Evolutionary conservation across 2,888 invertebrate species (phyloP).

Genomic region (Hololepta plana): DNA sequence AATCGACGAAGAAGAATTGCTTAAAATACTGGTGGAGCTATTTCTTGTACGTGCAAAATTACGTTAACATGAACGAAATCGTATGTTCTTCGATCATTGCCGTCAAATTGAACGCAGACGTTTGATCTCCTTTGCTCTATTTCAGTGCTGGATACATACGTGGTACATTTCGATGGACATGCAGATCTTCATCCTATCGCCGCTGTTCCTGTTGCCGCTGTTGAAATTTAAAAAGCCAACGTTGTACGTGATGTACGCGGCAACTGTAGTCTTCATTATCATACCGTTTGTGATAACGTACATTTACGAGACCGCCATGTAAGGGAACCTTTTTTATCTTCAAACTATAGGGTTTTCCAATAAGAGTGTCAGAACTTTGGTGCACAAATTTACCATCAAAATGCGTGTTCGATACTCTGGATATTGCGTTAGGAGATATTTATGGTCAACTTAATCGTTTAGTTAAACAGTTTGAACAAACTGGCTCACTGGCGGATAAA

Average conservation of each 20-base stretch:
- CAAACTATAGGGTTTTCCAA: conserved; percentile 1
- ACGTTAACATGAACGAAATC: conserved; percentile 8
- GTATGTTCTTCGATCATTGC: conserved; percentile 4
- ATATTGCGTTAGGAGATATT: no score
- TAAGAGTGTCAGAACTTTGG: no score
- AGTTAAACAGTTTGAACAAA: no score
- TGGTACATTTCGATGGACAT: conserved; percentile 9
- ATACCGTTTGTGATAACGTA: conserved; percentile 1
- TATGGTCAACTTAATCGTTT: no score
- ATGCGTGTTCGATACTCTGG: no score
- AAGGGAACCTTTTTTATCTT: neutral
- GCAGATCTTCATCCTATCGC: conserved; percentile 8
- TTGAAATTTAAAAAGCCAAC: conserved; percentile 1
- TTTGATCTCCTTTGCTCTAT: neutral
- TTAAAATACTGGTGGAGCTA: conserved; percentile 8
- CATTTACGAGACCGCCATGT: neutral
- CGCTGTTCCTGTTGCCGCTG: no score
- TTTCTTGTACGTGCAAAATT: conserved; percentile 9
- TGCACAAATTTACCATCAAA: conserved; percentile 1
- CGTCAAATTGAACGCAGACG: neutral
- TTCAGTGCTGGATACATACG: conserved; percentile 7
- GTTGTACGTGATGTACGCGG: no score
- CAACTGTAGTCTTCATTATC: neutral
- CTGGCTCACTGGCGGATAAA: no score
- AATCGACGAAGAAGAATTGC: conserved; percentile 4